Percentiles rank a stretch among this genome's conserved stretches.
Conservation (phyloP, 1,140 invertebrate genomes). For the Drosophila pachea region DNA sequence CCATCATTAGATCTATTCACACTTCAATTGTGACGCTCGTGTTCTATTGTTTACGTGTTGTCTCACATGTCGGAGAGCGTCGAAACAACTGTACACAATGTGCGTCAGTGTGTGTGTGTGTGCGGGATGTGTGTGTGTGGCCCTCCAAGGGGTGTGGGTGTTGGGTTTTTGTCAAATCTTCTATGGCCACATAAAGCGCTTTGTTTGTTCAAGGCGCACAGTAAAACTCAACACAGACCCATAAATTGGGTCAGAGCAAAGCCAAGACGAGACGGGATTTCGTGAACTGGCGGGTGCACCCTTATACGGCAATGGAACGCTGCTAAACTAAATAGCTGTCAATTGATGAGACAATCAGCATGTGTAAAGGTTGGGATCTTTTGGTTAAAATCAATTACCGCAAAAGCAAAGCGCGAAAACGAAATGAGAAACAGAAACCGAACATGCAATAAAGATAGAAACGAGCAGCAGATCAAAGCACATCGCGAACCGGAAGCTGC, state of each 20-base stretch:
- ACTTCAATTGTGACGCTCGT: conserved; percentile 63
- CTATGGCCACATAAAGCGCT: conserved; percentile 49
- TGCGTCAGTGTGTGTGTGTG: background rate
- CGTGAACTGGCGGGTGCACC: conserved; percentile 14
- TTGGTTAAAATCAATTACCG: conserved; percentile 68
- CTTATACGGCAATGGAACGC: conserved; percentile 20
- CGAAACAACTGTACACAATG: conserved; percentile 21
- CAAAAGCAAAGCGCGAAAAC: conserved; percentile 33
- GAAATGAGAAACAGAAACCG: conserved; percentile 11
- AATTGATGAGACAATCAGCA: conserved; percentile 62
- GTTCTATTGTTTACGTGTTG: conserved; percentile 40
- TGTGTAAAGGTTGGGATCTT: conserved; percentile 58
- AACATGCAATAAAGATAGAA: conserved; percentile 37
- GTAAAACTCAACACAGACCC: conserved; percentile 40
- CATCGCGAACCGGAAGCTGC: conserved; percentile 67
- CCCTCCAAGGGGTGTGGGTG: conserved; percentile 27
- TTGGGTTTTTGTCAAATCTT: conserved; percentile 53
- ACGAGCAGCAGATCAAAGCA: conserved; percentile 36
- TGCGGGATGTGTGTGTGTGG: conserved; percentile 21
- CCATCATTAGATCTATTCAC: conserved; percentile 61
- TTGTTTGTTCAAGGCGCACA: conserved; percentile 47
- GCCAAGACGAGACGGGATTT: conserved; percentile 27
- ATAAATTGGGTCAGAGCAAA: conserved; percentile 59
- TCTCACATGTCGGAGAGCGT: conserved; percentile 44
- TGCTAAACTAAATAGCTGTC: conserved; percentile 43